Evolutionary conservation across 2,113 vertebrate genomes (phyloP).

Genomic region (Macroglossus sobrinus): DNA sequence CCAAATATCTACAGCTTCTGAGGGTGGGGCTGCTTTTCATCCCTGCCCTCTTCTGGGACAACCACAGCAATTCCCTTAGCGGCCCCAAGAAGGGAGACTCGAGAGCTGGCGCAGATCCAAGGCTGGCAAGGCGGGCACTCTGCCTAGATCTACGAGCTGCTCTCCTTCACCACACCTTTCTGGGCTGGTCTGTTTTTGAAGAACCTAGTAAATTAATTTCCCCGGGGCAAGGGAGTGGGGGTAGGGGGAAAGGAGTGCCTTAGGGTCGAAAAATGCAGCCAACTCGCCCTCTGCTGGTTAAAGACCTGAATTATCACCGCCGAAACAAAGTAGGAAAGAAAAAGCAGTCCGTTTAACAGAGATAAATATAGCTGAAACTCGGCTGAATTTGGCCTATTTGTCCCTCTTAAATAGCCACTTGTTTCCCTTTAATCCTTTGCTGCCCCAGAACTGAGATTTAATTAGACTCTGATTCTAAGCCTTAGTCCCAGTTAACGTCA

Average conservation of each 20-base stretch:
- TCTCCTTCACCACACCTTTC: conserved; percentile 22
- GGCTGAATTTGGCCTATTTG: neutral
- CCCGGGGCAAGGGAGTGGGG: neutral
- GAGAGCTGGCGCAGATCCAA: neutral
- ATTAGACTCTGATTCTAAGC: conserved; percentile 1
- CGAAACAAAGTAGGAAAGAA: neutral
- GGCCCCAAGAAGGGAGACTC: neutral
- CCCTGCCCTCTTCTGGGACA: neutral
- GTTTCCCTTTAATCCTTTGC: neutral
- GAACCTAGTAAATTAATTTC: conserved; percentile 62
- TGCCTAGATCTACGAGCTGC: neutral
- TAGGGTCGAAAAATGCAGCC: conserved; percentile 25
- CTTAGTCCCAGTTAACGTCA: neutral
- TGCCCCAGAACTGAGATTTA: neutral
- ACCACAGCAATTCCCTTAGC: neutral
- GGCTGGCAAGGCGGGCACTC: neutral
- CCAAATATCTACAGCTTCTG: neutral
- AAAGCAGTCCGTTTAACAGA: neutral
- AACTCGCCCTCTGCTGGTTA: conserved; percentile 72
- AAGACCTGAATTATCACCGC: neutral
- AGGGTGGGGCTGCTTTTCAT: neutral
- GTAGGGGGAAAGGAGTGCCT: neutral
- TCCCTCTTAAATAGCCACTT: neutral
- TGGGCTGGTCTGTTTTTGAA: conserved; percentile 45
- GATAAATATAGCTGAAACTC: conserved; percentile 9